These are phyloP conservation scores for Rotaria magnacalcarata DNA, from an alignment of 2,888 invertebrate genomes.

Conservation along the genomic window DNA sequence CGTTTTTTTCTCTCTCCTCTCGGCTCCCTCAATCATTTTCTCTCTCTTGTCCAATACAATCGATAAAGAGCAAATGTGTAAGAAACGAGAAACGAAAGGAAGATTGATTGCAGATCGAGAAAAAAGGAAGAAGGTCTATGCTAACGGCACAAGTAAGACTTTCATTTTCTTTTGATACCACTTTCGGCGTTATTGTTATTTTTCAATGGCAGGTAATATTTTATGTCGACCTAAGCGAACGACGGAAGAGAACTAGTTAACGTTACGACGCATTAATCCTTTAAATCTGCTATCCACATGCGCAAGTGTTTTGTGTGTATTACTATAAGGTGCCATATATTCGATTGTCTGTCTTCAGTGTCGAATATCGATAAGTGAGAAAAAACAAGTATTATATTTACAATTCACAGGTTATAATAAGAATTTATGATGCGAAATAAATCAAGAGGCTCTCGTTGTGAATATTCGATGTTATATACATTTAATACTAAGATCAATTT, in stretches of 20 bases:
- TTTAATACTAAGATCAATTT: no score
- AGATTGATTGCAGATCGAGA: slow-evolving; percentile 5
- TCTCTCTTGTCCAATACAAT: background rate
- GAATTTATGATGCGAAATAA: no score
- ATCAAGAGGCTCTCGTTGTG: no score
- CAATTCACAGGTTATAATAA: background rate
- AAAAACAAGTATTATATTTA: background rate
- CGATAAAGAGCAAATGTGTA: background rate
- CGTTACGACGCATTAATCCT: background rate
- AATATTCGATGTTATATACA: no score
- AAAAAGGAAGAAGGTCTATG: background rate
- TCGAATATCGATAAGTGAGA: background rate
- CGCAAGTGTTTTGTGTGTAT: background rate
- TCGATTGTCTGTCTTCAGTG: background rate
- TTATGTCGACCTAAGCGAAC: background rate
- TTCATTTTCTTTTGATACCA: slow-evolving; percentile 5
- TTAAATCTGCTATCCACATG: background rate
- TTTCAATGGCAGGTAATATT: background rate
- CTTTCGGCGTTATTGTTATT: background rate
- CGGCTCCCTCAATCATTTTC: background rate
- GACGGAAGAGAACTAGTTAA: background rate
- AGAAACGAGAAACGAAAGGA: background rate
- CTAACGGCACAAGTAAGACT: slow-evolving; percentile 8
- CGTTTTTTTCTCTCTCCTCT: background rate
- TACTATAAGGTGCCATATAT: background rate